These are phyloP conservation scores for Timema cristinae DNA, from an alignment of 2,888 invertebrate genomes.

Conservation along the genomic window DNA sequence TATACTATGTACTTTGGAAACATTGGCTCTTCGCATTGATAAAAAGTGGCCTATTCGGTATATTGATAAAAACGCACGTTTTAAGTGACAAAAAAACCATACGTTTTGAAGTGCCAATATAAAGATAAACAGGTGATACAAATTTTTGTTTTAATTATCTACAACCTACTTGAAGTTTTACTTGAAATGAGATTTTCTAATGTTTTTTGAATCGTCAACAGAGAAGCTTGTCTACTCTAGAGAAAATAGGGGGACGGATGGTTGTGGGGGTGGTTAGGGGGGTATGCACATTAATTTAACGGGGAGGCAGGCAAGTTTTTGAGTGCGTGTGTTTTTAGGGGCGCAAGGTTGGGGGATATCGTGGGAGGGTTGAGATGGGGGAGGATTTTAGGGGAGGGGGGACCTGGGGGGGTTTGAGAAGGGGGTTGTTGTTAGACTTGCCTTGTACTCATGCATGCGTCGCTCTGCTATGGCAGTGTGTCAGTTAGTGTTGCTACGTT, in stretches of 20 bases:
- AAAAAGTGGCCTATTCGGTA: too few relatives aligned
- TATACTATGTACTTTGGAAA: too few relatives aligned
- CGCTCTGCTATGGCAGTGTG: background rate
- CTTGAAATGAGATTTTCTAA: too few relatives aligned
- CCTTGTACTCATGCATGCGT: background rate
- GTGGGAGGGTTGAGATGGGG: background rate
- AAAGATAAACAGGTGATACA: too few relatives aligned
- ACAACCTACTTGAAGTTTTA: too few relatives aligned
- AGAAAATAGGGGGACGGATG: background rate
- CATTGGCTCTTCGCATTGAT: background rate
- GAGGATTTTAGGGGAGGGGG: constrained; percentile 2
- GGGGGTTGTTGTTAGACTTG: background rate
- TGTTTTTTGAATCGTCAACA: too few relatives aligned
- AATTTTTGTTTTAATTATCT: too few relatives aligned
- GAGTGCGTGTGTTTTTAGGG: too few relatives aligned
- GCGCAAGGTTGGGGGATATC: background rate
- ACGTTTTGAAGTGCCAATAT: too few relatives aligned
- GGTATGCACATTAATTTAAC: constrained; percentile 26
- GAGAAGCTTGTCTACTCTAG: background rate
- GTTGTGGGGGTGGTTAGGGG: background rate
- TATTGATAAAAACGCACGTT: too few relatives aligned
- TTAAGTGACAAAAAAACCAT: too few relatives aligned
- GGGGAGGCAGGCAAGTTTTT: too few relatives aligned
- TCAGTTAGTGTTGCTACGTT: background rate
- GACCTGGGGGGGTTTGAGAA: background rate